Base-by-base conservation (phyloP, 1,140 invertebrate species). In the Diabrotica undecimpunctata region DNA sequence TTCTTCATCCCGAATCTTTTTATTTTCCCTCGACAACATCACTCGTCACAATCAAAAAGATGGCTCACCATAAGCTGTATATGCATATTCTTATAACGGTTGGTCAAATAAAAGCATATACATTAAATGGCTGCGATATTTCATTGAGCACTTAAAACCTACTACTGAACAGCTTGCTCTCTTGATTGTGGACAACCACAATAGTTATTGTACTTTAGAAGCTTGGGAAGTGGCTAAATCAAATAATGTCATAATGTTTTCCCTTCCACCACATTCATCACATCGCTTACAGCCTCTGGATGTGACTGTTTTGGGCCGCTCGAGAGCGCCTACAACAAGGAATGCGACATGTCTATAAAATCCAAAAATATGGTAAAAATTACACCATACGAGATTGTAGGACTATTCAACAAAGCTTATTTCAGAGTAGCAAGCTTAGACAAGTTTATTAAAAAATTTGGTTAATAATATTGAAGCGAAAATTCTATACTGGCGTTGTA, bases 31-130 rank as follows among this genome's bases (percentile, higher is more conserved):
- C 14, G 53, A 54, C 12, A 54, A 35, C 6, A 7, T 54, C 5
- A 54, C n/a, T 54, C 53, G 14, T 9, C 53, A 14, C 53, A 14
- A 14, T 13, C 14, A 25, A 54, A 54, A 10, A 54, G 54, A 35
- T 77, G 76, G 12, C 11, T 79, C 79, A 41, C 9, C 71, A 14
- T 80, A 79, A 25, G 74, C 74, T n/a, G 35, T 69, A 10, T 70
- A 71, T 61, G 61, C 67, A 9, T 73, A 70, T 54, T 70, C 71
- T 61, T 67, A 71, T 54, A 77, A 76, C 59, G 77, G 74, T 4
- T 78, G 77, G 75, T 76, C 74, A 61, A 77, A 72, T 36, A 35
- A 38, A 62, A 6, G n/a, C n/a, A n/a, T n/a, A n/a, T n/a, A n/a
- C n/a, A n/a, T n/a, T n/a, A n/a, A n/a, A n/a, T 69, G 64, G 64